Evolutionary conservation across 2,797 vertebrate genomes (phyloP).

Genomic region (Ctenochaetus hawaiiensis): DNA sequence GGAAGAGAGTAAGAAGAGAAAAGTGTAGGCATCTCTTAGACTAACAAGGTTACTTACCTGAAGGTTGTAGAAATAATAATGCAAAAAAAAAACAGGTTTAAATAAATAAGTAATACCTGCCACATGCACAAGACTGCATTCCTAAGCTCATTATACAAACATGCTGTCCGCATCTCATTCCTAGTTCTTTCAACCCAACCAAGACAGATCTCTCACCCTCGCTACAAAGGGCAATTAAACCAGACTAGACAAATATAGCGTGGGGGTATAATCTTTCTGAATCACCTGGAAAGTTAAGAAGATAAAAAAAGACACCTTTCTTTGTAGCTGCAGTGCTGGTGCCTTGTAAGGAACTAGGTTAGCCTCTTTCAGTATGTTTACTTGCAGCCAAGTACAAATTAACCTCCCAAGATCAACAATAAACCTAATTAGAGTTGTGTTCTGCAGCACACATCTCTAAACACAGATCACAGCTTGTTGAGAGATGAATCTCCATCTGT

Average conservation of each 20-base stretch:
- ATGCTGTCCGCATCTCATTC: slow-evolving; percentile 56
- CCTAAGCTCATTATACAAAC: slow-evolving; percentile 76
- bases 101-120: slow-evolving; percentile 53
- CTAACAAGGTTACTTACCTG: slow-evolving; percentile 76
- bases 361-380: slow-evolving; percentile 71
- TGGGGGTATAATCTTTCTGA: slow-evolving; percentile 65
- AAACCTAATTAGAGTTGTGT: slow-evolving; percentile 83
- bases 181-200: slow-evolving; percentile 37
- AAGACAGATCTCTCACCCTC: slow-evolving; percentile 62
- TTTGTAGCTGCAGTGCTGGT: slow-evolving; percentile 28
- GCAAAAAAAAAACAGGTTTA: slow-evolving; percentile 35
- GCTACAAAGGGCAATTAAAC: slow-evolving; percentile 64
- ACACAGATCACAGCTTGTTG: slow-evolving; percentile 82
- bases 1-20: slow-evolving; percentile 30
- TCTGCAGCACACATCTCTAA: slow-evolving; percentile 79
- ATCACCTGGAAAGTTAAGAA: slow-evolving; percentile 73
- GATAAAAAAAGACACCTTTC: slow-evolving; percentile 46
- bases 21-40: slow-evolving; percentile 71
- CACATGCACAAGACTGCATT: slow-evolving; percentile 49
- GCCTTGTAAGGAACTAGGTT: slow-evolving; percentile 65
- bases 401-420: slow-evolving; percentile 84
- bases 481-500: slow-evolving; percentile 84
- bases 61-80: slow-evolving; percentile 63
- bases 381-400: slow-evolving; percentile 82
- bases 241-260: slow-evolving; percentile 66